phyloP scores from a whole-genome alignment of 2,113 vertebrate genomes.

The Ranitomeya imitator region DNA sequence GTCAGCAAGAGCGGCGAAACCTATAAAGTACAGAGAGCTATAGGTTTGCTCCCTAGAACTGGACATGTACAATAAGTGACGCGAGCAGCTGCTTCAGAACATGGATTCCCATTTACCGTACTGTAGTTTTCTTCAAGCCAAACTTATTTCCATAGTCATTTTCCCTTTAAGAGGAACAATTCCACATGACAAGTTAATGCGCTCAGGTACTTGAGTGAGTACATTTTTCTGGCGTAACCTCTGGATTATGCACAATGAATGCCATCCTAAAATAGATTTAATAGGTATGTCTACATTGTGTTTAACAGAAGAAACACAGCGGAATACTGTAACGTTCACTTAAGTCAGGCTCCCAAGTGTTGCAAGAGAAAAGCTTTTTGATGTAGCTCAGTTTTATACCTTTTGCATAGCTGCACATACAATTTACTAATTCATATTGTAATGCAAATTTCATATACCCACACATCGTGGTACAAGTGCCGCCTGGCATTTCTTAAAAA shows the following conservation, averaged over 20 bases:
- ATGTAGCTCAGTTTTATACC: constrained; percentile 12
- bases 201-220: constrained; percentile 7
- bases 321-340: constrained; percentile 22
- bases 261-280: constrained; percentile 40
- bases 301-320: constrained; percentile 37
- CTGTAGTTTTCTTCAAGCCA: constrained; percentile 21
- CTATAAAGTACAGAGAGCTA: neutral
- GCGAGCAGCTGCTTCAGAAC: constrained; percentile 63
- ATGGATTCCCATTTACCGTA: constrained; percentile 17
- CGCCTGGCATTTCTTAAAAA: neutral
- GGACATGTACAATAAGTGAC: constrained; percentile 19
- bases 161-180: constrained; percentile 22
- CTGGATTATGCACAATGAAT: constrained; percentile 29
- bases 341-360: constrained; percentile 43
- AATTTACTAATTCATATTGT: constrained; percentile 45
- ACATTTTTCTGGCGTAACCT: constrained; percentile 37
- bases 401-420: neutral
- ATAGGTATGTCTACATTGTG: constrained; percentile 36
- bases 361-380: constrained; percentile 37
- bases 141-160: neutral
- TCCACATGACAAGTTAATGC: constrained; percentile 26
- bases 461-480: neutral
- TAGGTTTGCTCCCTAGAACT: too few relatives aligned
- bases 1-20: neutral
- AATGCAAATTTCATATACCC: constrained; percentile 42